These are phyloP conservation scores for Haemorhous mexicanus DNA, from an alignment of 2,113 vertebrate genomes.

Conservation along the genomic window DNA sequence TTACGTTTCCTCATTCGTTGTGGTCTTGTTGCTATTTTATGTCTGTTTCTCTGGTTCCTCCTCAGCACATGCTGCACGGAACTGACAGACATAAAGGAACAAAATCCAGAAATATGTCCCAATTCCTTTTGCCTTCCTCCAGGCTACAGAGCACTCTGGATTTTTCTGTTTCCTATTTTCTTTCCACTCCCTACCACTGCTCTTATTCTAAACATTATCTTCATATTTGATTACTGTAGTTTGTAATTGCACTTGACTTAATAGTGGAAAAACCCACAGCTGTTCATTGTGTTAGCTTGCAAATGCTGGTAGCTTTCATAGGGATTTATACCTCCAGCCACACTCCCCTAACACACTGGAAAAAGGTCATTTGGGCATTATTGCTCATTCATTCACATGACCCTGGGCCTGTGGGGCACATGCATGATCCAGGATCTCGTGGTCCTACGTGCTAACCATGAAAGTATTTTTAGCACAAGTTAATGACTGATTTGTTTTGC, in stretches of 20 bases:
- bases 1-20: rapidly evolving
- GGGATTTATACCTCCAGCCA: not conserved
- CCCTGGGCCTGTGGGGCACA: not conserved
- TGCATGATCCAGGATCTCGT: not conserved
- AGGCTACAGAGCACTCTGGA: not conserved
- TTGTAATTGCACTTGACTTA: not conserved
- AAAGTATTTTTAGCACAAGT: not conserved
- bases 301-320: not conserved
- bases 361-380: not conserved
- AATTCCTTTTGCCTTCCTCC: not conserved
- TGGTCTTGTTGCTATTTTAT: not conserved
- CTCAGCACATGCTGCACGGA: not conserved
- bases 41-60: not conserved
- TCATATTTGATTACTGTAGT: not conserved
- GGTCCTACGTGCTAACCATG: not conserved
- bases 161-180: not conserved
- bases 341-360: not conserved
- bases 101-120: not conserved
- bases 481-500: not conserved
- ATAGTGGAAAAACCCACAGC: not conserved
- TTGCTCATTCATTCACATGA: not conserved
- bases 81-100: not conserved
- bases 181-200: not conserved
- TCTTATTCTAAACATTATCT: not conserved
- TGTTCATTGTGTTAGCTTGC: not conserved